A percentile compares a stretch with the other conserved stretches of the same genome.
These are phyloP conservation scores for Sarcoramphus papa DNA, from an alignment of 2,797 vertebrate genomes.

Conservation along the genomic window DNA sequence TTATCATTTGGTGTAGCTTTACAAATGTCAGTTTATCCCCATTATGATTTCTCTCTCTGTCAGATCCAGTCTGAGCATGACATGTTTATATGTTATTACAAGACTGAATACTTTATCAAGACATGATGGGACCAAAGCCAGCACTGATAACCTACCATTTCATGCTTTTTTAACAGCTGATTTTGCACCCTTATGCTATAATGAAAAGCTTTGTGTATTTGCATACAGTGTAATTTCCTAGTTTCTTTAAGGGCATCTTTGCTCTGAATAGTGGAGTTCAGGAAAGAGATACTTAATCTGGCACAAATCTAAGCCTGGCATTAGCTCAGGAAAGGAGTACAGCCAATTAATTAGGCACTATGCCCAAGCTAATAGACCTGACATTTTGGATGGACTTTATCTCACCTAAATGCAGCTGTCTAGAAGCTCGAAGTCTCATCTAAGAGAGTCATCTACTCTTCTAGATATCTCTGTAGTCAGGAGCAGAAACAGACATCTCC, in stretches of 20 bases:
- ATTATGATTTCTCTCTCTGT: neutral
- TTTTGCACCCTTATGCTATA: neutral
- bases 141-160: neutral
- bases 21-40: neutral
- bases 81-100: neutral
- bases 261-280: neutral
- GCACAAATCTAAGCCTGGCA: neutral
- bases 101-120: neutral
- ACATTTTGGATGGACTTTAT: neutral
- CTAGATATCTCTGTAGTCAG: neutral
- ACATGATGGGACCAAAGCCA: neutral
- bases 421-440: neutral
- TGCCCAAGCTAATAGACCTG: neutral
- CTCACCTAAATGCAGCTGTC: neutral
- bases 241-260: neutral
- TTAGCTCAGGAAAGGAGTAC: neutral
- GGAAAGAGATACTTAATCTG: neutral
- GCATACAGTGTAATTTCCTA: neutral
- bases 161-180: neutral
- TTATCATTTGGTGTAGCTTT: neutral
- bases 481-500: neutral
- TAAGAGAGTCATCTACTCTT: neutral
- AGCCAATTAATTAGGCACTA: conserved; percentile 11
- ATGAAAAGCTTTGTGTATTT: neutral
- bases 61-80: neutral